These are phyloP conservation scores for Apodemus sylvaticus DNA, from an alignment of 2,113 vertebrate genomes.

Conservation along the genomic window DNA sequence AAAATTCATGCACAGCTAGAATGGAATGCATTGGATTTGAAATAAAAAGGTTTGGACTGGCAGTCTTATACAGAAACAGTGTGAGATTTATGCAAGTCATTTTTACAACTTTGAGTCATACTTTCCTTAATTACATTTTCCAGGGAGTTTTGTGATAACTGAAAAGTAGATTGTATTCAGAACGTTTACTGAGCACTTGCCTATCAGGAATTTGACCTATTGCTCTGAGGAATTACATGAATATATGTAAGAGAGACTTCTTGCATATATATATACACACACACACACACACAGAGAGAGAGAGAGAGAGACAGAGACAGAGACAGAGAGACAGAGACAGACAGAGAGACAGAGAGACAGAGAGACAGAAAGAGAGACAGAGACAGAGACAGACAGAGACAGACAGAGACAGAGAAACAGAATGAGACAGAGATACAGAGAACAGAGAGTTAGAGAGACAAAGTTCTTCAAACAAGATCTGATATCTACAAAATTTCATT, in stretches of 20 bases:
- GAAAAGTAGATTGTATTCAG: background rate
- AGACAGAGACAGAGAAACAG: too few species aligned
- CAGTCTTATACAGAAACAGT: background rate
- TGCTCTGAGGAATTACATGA: background rate
- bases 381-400: background rate
- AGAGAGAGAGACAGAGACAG: too few species aligned
- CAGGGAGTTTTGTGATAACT: background rate
- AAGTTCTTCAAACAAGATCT: background rate
- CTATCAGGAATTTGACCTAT: background rate
- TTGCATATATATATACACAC: background rate
- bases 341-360: too few species aligned
- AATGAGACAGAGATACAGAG: too few species aligned
- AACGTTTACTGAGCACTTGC: background rate
- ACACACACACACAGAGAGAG: background rate
- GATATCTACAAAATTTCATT: background rate
- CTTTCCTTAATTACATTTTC: constrained; percentile 35
- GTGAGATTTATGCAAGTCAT: background rate
- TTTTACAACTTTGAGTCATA: background rate
- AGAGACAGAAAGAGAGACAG: too few species aligned
- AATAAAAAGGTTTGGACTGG: background rate
- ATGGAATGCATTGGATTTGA: background rate
- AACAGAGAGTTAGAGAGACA: too few species aligned
- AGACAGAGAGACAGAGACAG: too few species aligned
- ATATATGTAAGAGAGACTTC: background rate
- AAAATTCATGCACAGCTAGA: background rate